Conservation (phyloP, 2,797 vertebrate genomes). For the Eutrigla gurnardus region DNA sequence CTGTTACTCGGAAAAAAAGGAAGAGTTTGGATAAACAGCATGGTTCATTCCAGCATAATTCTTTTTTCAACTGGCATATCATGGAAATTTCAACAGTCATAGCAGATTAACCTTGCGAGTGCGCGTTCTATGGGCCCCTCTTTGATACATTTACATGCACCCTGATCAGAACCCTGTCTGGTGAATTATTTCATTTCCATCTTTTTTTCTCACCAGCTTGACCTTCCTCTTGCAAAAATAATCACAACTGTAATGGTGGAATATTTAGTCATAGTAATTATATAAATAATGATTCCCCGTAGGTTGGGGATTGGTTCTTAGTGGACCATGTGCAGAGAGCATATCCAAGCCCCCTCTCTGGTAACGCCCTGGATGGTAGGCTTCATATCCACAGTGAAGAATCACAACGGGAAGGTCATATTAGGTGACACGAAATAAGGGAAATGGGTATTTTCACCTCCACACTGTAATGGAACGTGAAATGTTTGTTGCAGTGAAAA, state of each 20-base stretch:
- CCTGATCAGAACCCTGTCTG: slow-evolving; percentile 90
- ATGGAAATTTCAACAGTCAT: slow-evolving; percentile 96
- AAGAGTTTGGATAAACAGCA: slow-evolving; percentile 80
- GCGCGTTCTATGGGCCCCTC: slow-evolving; percentile 83
- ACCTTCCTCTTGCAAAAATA: slow-evolving; percentile 92
- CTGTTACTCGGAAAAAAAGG: slow-evolving; percentile 65
- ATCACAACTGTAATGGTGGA: slow-evolving; percentile 93
- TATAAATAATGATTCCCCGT: slow-evolving; percentile 92
- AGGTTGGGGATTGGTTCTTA: slow-evolving; percentile 79
- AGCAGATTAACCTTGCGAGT: slow-evolving; percentile 92
- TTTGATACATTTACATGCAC: slow-evolving; percentile 95
- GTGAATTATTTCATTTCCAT: slow-evolving; percentile 94
- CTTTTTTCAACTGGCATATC: slow-evolving; percentile 88
- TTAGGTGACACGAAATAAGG: slow-evolving; percentile 22
- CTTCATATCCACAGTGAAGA: slow-evolving; percentile 9
- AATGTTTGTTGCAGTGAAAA: slow-evolving; percentile 33
- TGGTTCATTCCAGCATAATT: slow-evolving; percentile 83
- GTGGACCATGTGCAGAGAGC: slow-evolving; percentile 41
- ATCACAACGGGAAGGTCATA: slow-evolving; percentile 27
- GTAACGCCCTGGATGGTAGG: slow-evolving; percentile 16
- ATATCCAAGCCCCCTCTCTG: slow-evolving; percentile 49
- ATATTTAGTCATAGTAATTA: slow-evolving; percentile 90
- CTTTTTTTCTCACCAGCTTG: slow-evolving; percentile 88
- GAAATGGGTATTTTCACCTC: slow-evolving; percentile 8
- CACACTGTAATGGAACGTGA: slow-evolving; percentile 15